phyloP scores from a whole-genome alignment of 1,140 invertebrate genomes.

The Heliconius nattereri region DNA sequence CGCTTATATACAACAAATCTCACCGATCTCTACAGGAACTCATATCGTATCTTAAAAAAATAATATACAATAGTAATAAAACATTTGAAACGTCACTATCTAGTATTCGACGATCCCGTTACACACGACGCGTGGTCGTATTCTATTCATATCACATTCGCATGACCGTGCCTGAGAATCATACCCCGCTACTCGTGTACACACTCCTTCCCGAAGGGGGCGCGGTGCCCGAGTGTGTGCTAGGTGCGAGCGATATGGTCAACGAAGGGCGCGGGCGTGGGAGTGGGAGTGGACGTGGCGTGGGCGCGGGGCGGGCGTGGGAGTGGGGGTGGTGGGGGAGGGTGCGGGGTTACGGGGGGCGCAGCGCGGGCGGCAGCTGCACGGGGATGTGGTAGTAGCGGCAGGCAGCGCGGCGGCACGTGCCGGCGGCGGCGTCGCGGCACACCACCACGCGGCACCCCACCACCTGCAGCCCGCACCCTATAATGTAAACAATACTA shows the following conservation, averaged over 20 bases:
- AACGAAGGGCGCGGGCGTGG: constrained; percentile 28
- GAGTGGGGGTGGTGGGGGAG: constrained; percentile 49
- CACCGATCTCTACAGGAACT: constrained; percentile 78
- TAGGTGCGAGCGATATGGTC: constrained; percentile 66
- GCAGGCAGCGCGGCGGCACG: constrained; percentile 93
- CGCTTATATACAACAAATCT: constrained; percentile 76
- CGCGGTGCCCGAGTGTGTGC: constrained; percentile 57
- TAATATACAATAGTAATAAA: constrained; percentile 80
- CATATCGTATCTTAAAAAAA: constrained; percentile 80
- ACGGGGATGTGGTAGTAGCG: constrained; percentile 97
- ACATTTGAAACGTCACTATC: constrained; percentile 81
- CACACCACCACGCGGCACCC: constrained; percentile 96
- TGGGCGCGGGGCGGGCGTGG: constrained; percentile 46
- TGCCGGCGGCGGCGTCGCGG: constrained; percentile 95
- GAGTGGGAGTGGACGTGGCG: constrained; percentile 16
- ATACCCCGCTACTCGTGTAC: constrained; percentile 79
- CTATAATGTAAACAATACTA: constrained; percentile 79
- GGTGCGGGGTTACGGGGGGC: constrained; percentile 78
- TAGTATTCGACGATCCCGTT: constrained; percentile 76
- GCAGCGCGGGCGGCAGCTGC: constrained; percentile 87
- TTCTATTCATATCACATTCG: constrained; percentile 80
- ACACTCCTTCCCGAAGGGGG: constrained; percentile 69
- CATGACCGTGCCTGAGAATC: constrained; percentile 78
- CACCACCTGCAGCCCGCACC: constrained; percentile 95
- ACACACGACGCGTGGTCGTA: constrained; percentile 74